Evolutionary conservation across 1,140 invertebrate species (phyloP).

Genomic region (Venturia canescens): DNA sequence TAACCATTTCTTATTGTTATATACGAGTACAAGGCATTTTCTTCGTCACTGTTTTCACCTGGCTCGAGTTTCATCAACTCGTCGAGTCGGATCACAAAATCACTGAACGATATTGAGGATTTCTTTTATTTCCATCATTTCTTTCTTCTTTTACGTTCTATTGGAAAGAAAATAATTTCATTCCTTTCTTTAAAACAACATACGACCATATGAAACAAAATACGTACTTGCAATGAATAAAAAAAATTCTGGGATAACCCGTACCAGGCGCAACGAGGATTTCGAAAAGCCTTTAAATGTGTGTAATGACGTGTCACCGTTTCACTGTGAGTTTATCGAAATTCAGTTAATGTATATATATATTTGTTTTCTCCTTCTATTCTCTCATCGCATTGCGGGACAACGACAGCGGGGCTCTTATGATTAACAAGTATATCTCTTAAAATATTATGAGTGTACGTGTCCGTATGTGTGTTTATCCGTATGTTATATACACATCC

Average conservation of each 20-base stretch:
- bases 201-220: conserved; percentile 19
- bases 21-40: conserved; percentile 46
- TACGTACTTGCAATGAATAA: conserved; percentile 26
- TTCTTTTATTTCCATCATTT: conserved; percentile 50
- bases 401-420: conserved; percentile 68
- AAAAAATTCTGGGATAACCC: neutral
- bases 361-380: conserved; percentile 33
- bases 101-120: neutral
- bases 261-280: conserved; percentile 26
- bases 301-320: conserved; percentile 32
- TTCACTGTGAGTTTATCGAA: conserved; percentile 46
- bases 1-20: conserved; percentile 60
- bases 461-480: conserved; percentile 43
- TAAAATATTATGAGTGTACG: conserved; percentile 49
- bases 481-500: conserved; percentile 53
- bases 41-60: conserved; percentile 34
- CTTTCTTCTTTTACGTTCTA: conserved; percentile 42
- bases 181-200: conserved; percentile 4
- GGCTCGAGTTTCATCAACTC: conserved; percentile 44
- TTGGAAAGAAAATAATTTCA: no score
- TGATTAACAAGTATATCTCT: conserved; percentile 68
- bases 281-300: conserved; percentile 8
- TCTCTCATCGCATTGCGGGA: conserved; percentile 63
- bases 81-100: conserved; percentile 3
- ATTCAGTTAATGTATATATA: conserved; percentile 49